Conservation (phyloP, 2,888 invertebrate genomes). For the Silvanus unidentatus region DNA sequence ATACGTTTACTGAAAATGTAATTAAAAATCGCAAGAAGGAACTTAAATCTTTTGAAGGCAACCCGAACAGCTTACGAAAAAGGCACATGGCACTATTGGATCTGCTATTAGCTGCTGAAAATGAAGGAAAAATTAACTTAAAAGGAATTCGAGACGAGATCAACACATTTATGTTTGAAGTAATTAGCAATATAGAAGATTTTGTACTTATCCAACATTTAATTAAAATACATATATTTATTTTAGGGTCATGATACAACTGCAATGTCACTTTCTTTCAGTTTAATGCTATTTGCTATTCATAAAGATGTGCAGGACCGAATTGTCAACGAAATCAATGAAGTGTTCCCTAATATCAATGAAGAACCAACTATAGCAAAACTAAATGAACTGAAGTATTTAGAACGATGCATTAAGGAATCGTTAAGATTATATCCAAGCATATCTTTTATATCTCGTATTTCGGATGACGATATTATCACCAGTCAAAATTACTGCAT, state of each 20-base stretch:
- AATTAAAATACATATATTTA: too few relatives aligned
- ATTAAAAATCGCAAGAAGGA: too few relatives aligned
- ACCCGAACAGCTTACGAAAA: too few relatives aligned
- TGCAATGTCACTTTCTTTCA: constrained; percentile 22
- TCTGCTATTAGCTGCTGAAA: constrained; percentile 25
- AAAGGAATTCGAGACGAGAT: constrained; percentile 56
- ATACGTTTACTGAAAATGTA: too few relatives aligned
- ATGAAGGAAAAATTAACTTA: constrained; percentile 25
- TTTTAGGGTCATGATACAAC: constrained; percentile 30
- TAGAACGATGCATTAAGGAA: constrained; percentile 43
- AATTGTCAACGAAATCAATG: constrained; percentile 24
- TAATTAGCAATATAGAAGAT: too few relatives aligned
- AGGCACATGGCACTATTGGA: constrained; percentile 34
- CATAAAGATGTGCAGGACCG: constrained; percentile 24
- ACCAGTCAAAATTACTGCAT: constrained; percentile 37
- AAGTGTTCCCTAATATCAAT: constrained; percentile 23
- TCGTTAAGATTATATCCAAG: constrained; percentile 40
- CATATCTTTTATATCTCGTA: constrained; percentile 39
- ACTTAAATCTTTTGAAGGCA: too few relatives aligned
- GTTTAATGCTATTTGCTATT: constrained; percentile 26
- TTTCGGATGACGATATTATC: constrained; percentile 26
- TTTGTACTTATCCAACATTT: too few relatives aligned
- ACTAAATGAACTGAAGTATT: constrained; percentile 37
- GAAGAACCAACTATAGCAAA: constrained; percentile 32
- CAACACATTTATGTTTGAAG: constrained; percentile 53